A percentile compares a stretch with the other conserved stretches of the same genome.
phyloP scores from a whole-genome alignment of 2,888 invertebrate species.

The Drosophila colorata region DNA sequence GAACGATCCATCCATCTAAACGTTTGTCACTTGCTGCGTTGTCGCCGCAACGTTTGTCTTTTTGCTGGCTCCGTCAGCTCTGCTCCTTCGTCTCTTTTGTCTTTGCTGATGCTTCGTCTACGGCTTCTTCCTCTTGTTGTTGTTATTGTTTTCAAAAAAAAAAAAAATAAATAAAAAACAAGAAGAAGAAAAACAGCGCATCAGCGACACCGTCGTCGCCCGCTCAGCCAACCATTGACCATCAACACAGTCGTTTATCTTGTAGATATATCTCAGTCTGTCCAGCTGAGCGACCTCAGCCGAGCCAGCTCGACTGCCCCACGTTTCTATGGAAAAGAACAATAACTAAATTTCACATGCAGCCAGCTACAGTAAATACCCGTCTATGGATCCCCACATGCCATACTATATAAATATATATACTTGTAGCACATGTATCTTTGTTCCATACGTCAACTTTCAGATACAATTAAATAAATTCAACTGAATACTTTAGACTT shows the following conservation, averaged over 20 bases:
- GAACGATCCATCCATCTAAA: slow-evolving; percentile 79
- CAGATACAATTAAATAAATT: no score
- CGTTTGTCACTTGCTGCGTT: slow-evolving; percentile 77
- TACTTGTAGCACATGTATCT: no score
- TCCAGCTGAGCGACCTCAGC: slow-evolving; percentile 53
- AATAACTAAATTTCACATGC: slow-evolving; percentile 48
- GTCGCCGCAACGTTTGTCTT: slow-evolving; percentile 78
- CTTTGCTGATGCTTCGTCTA: slow-evolving; percentile 25
- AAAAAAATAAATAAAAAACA: no score
- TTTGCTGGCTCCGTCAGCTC: slow-evolving; percentile 64
- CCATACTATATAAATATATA: not conserved
- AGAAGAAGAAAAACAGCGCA: slow-evolving; percentile 33
- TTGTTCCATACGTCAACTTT: no score
- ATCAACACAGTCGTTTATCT: slow-evolving; percentile 67
- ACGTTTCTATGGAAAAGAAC: slow-evolving; percentile 53
- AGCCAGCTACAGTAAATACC: slow-evolving; percentile 20
- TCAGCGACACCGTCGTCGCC: slow-evolving; percentile 34
- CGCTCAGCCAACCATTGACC: slow-evolving; percentile 39
- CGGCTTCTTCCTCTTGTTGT: slow-evolving; percentile 20
- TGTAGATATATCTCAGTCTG: slow-evolving; percentile 61
- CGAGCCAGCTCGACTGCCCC: slow-evolving; percentile 8
- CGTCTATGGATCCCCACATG: slow-evolving; percentile 3
- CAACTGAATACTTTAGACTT: no score
- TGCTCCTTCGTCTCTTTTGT: slow-evolving; percentile 70
- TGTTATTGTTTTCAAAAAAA: slow-evolving; percentile 21